Percentiles rank a stretch among this genome's conserved stretches.
phyloP scores from a whole-genome alignment of 2,113 vertebrate genomes.

The Prolemur simus region DNA sequence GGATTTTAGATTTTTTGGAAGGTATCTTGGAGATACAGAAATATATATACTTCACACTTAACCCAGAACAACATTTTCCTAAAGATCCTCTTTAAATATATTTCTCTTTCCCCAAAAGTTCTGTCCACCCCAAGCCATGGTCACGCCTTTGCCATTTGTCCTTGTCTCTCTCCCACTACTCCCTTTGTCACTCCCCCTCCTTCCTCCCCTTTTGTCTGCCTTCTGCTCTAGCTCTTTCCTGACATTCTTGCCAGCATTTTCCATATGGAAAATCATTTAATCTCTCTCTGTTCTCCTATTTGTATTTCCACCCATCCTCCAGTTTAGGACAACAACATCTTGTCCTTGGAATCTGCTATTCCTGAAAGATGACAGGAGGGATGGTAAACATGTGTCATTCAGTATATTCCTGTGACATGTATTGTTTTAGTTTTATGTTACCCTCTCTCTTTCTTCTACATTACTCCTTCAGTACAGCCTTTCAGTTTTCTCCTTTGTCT shows the following conservation, averaged over 20 bases:
- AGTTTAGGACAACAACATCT: background rate
- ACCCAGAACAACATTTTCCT: background rate
- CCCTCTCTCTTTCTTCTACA: background rate
- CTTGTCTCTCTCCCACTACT: too few relatives aligned
- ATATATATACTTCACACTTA: background rate
- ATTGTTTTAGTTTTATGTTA: background rate
- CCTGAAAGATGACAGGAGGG: background rate
- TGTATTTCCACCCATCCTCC: background rate
- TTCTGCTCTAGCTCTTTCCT: background rate
- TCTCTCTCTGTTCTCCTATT: background rate
- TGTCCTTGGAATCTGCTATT: background rate
- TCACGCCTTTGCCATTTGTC: background rate
- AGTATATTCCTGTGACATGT: background rate
- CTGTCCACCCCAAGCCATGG: accelerated
- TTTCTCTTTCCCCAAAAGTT: background rate
- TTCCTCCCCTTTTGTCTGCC: background rate
- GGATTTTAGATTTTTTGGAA: background rate
- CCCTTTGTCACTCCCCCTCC: background rate
- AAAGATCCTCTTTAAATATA: background rate
- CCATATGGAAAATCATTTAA: background rate
- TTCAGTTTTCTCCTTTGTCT: background rate
- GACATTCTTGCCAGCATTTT: background rate
- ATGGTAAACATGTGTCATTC: background rate
- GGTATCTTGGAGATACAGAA: background rate
- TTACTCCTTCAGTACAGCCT: background rate